Evolutionary conservation across 2,888 invertebrate species (phyloP), one percentile per base, ranked within the genome.

Genomic region (Tribolium freemani): DNA sequence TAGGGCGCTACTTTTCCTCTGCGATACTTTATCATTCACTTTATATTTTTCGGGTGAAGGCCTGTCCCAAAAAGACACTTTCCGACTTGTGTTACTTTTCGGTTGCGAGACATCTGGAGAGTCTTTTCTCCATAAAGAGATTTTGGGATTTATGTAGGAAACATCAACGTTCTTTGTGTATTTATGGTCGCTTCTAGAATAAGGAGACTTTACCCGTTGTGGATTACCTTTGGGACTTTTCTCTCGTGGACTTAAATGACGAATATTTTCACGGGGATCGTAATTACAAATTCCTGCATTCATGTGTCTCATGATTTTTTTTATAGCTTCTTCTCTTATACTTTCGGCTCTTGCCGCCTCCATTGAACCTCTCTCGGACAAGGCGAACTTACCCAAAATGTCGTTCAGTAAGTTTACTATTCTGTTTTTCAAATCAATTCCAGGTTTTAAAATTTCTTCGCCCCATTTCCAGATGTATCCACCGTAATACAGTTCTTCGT

Each of bases 391-490:
- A 3, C 77, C 71, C 26, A 83, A 48, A 5, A 81, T 79, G 1
- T 83, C 83, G 11, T 84, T 82, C 13, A 85, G 50, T 13, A 85
- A 69, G 11, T 75, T 63, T 0, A 83, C 66, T 5, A 86, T 83
- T 77, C 84, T 83, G 30, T 82, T 83, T 70, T 84, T 85, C 21
- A 85, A 74, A 73, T 85, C 85, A 8, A 83, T 78, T 0, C 85
- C 85, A 0, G 85, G 84, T 71, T 78, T 82, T 46, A 85, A 69
- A 26, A 85, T 76, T 69, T 85, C 85, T 64, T 82, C 83, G 0
- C 84, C 84, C 85, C 85, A 85, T 69, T 78, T 82, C 83, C 83
- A 84, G 53, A 83, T 75, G 21, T 68, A 51, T 4, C 71, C 69
- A n/a, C 61, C 44, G 46, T 72, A 68, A 8, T 54, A 60, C 0